Percentiles rank a stretch among this genome's conserved stretches.
These are phyloP conservation scores for Tapirus terrestris DNA, from an alignment of 2,113 vertebrate genomes.

Conservation along the genomic window DNA sequence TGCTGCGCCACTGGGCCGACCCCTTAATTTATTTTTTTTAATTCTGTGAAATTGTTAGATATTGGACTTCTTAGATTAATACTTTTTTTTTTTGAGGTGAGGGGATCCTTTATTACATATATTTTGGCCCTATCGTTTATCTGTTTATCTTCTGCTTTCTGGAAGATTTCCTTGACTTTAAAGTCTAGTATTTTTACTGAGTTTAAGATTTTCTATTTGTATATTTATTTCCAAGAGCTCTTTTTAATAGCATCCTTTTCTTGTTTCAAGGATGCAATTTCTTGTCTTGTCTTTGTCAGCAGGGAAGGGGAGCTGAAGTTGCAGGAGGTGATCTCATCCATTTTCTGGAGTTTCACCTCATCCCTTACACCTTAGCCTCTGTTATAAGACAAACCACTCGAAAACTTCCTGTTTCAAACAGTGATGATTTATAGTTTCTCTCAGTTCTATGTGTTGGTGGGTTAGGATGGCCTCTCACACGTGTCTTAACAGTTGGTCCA, in stretches of 20 bases:
- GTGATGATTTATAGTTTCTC: background rate
- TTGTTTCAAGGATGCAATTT: constrained; percentile 11
- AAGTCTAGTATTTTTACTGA: background rate
- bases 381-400: background rate
- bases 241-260: constrained; percentile 8
- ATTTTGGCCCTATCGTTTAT: background rate
- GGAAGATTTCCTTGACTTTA: constrained; percentile 10
- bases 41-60: background rate
- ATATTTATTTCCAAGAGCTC: background rate
- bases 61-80: background rate
- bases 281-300: background rate
- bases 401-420: background rate
- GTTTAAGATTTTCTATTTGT: constrained; percentile 11
- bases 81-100: background rate
- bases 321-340: background rate
- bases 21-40: background rate
- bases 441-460: background rate
- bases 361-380: background rate
- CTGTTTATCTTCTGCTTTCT: background rate
- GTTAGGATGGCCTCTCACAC: background rate
- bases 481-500: background rate
- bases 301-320: background rate
- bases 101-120: background rate
- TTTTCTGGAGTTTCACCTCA: constrained; percentile 32
- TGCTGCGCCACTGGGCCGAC: too few species aligned